Conservation (phyloP, 2,113 vertebrate genomes). For the Laterallus jamaicensis region DNA sequence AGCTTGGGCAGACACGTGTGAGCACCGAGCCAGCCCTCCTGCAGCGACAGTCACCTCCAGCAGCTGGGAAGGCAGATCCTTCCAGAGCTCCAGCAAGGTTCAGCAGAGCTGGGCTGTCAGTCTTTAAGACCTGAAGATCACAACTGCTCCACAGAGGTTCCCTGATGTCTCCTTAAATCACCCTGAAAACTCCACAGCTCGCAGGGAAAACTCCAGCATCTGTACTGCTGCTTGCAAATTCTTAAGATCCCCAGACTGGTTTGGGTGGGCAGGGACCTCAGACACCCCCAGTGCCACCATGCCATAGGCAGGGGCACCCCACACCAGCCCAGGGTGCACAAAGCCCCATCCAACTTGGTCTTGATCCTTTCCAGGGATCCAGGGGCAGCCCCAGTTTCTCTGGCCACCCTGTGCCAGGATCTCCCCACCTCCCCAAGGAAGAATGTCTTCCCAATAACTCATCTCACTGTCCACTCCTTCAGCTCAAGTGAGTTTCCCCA, state of each 20-base stretch:
- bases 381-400: too few species aligned
- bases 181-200: accelerated
- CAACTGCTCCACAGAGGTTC: not conserved
- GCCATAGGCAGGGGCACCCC: too few species aligned
- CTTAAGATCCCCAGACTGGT: not conserved
- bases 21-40: not conserved
- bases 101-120: not conserved
- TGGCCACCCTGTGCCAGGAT: too few species aligned
- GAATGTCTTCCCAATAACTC: too few species aligned
- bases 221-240: not conserved
- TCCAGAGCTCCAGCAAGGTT: not conserved
- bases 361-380: too few species aligned
- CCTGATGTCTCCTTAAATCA: not conserved
- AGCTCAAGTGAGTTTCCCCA: not conserved
- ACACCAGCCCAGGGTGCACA: too few species aligned
- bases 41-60: not conserved
- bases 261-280: too few species aligned
- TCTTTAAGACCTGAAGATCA: not conserved
- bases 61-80: not conserved
- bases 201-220: accelerated
- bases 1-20: not conserved
- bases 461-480: too few species aligned
- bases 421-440: too few species aligned
- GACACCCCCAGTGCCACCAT: too few species aligned
- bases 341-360: too few species aligned